Conservation (phyloP, 2,797 vertebrate species). For the Monodelphis domestica region DNA sequence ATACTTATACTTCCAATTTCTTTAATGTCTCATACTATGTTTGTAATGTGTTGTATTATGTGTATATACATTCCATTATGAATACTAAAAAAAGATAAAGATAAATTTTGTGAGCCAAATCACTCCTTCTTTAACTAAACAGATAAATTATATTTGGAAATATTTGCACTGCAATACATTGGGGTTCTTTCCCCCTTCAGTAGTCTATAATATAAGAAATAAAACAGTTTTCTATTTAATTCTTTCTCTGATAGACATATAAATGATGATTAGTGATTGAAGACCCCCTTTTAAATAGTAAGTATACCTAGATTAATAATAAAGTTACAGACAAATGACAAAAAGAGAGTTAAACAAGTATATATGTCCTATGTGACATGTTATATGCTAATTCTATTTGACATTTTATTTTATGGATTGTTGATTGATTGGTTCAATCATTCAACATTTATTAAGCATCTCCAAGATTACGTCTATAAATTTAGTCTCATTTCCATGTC, state of each 20-base stretch:
- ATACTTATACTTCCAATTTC: constrained; percentile 52
- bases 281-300: constrained; percentile 18
- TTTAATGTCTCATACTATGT: neutral
- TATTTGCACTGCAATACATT: constrained; percentile 41
- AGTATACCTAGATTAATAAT: neutral
- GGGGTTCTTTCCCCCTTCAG: constrained; percentile 29
- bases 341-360: neutral
- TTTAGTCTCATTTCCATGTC: neutral
- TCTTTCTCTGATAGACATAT: constrained; percentile 28
- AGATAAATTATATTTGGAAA: constrained; percentile 46
- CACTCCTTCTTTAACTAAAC: constrained; percentile 54
- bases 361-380: neutral
- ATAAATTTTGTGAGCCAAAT: constrained; percentile 55
- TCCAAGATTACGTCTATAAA: neutral
- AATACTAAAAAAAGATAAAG: neutral
- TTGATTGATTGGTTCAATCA: neutral
- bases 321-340: neutral
- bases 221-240: constrained; percentile 52
- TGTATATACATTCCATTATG: neutral
- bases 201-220: constrained; percentile 40
- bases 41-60: neutral
- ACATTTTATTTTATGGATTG: neutral
- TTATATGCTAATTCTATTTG: neutral
- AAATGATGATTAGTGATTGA: constrained; percentile 6
- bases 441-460: neutral